Evolutionary conservation across 64 coral and sea anemone species (phyloP).

Genomic region (Hydrozoanthus tunicans): DNA sequence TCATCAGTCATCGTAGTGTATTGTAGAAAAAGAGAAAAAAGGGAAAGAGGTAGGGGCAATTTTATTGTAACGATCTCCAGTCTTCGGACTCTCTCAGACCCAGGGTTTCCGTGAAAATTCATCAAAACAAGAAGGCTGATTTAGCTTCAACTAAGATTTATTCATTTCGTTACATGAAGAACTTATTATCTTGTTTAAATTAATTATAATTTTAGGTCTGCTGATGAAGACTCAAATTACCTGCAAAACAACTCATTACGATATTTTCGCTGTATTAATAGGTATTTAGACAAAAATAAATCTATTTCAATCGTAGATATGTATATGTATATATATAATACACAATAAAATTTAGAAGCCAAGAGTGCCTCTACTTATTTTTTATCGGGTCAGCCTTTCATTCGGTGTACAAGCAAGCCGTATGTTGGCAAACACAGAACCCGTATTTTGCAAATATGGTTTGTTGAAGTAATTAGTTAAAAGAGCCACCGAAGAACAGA

Average conservation of each 20-base stretch:
- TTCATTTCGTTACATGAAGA: slow-evolving; percentile 17
- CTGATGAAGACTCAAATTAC: slow-evolving; percentile 1
- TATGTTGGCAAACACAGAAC: not conserved
- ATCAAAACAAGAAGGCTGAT: not conserved
- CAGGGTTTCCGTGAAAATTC: too few species aligned
- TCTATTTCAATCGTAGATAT: slow-evolving; percentile 21
- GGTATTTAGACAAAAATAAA: slow-evolving; percentile 39
- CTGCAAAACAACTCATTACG: not conserved
- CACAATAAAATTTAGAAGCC: not conserved
- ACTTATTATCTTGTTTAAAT: slow-evolving; percentile 21
- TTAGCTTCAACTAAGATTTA: not conserved
- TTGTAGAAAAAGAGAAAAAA: too few species aligned
- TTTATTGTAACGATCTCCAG: too few species aligned
- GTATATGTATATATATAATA: slow-evolving; percentile 33
- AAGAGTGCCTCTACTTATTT: not conserved
- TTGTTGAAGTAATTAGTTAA: too few species aligned
- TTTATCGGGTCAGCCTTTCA: not conserved
- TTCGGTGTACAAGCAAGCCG: not conserved
- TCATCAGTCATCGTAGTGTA: too few species aligned
- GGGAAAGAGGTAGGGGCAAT: too few species aligned
- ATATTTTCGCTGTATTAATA: slow-evolving; percentile 14
- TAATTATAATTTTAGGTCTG: not conserved
- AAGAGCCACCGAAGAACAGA: too few species aligned
- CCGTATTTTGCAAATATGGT: too few species aligned
- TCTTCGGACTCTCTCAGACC: too few species aligned